Percentiles rank a stretch among this genome's conserved stretches.
phyloP scores from a whole-genome alignment of 2,113 vertebrate species.

The Peucedramus taeniatus region DNA sequence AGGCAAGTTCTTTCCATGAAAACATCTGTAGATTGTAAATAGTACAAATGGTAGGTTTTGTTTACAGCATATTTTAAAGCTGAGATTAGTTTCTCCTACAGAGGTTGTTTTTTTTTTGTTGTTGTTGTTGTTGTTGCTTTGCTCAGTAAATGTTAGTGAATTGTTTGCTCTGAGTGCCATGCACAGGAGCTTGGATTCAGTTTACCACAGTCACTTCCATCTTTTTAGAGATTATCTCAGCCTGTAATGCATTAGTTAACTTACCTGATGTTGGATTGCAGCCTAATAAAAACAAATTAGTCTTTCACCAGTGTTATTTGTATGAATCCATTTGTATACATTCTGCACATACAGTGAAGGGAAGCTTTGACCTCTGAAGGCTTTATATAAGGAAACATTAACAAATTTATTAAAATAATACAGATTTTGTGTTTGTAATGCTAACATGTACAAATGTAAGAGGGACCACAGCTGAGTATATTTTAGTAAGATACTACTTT shows the following conservation, averaged over 20 bases:
- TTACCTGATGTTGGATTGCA: neutral
- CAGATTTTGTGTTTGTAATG: neutral
- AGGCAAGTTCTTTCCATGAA: neutral
- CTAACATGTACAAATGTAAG: neutral
- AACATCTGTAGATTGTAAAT: neutral
- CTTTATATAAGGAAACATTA: neutral
- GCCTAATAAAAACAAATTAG: neutral
- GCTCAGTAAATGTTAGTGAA: neutral
- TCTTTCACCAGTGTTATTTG: neutral
- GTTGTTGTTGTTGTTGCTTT: neutral
- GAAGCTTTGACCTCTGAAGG: neutral
- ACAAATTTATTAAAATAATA: neutral
- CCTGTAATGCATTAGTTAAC: neutral
- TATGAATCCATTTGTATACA: neutral
- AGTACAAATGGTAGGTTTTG: neutral
- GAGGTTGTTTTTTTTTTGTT: neutral
- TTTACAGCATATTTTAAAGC: neutral
- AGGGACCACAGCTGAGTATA: neutral
- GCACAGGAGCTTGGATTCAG: neutral
- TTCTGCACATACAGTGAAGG: neutral
- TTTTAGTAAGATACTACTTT: neutral
- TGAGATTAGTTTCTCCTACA: neutral
- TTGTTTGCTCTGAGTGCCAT: neutral
- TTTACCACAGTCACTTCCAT: neutral
- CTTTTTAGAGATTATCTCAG: neutral